phyloP scores from a whole-genome alignment of 2,888 invertebrate species.

The Leistus spinibarbis region DNA sequence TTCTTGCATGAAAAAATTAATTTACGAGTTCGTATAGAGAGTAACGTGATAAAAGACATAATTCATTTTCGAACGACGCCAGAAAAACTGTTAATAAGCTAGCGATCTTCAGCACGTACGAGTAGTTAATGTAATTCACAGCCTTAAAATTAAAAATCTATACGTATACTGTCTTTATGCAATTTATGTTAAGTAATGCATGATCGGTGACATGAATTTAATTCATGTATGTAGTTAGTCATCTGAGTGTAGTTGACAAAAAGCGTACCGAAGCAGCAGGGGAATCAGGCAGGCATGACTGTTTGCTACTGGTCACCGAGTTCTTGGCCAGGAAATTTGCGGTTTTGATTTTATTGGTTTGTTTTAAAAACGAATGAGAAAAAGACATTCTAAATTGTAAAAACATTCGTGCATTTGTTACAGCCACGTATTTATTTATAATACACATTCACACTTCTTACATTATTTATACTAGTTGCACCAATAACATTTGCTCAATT shows the following conservation, averaged over 20 bases:
- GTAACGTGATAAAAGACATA: conserved; percentile 22
- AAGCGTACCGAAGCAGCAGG: conserved; percentile 1
- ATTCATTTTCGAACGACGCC: conserved; percentile 13
- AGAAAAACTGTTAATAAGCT: neutral
- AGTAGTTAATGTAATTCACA: too few relatives aligned
- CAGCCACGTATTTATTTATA: neutral
- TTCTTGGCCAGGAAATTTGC: conserved; percentile 45
- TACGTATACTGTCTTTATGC: too few relatives aligned
- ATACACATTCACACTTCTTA: neutral
- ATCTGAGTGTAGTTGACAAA: conserved; percentile 11
- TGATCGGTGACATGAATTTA: too few relatives aligned
- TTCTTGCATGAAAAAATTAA: conserved; percentile 17
- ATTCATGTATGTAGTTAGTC: neutral
- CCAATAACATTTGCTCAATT: neutral
- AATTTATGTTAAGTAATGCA: too few relatives aligned
- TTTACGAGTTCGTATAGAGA: conserved; percentile 17
- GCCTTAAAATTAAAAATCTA: neutral
- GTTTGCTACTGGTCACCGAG: conserved; percentile 41
- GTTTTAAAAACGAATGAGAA: conserved; percentile 39
- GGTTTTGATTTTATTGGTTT: conserved; percentile 44
- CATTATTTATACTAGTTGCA: neutral
- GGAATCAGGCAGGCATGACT: conserved; percentile 45
- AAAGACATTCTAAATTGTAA: conserved; percentile 36
- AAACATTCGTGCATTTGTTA: conserved; percentile 28
- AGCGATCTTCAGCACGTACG: neutral